Base-by-base conservation (phyloP, 2,888 invertebrate species). In the Aphodius granarius region DNA sequence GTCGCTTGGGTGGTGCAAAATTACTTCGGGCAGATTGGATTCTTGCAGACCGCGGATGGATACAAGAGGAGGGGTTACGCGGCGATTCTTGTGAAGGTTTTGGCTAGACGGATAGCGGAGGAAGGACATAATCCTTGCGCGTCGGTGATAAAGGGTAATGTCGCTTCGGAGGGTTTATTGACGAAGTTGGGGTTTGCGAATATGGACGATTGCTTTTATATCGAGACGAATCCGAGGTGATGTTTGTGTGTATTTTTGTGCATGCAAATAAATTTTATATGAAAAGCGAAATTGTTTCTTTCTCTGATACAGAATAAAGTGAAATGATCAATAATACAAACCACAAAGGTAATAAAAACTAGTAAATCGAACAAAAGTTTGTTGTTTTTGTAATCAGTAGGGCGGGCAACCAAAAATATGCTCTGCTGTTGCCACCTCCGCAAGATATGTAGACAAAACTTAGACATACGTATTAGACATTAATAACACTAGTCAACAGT, bases 61-160 rank as follows among this genome's bases (percentile, higher is more conserved):
- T 81, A 87, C 74, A 85, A 80, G 76, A 80, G 84, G 66, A 86
- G 83, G 76, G 87, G 88, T 20, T 87, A 86, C 77, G 88, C 83
- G 3, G 82, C 80, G 77, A 78, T 86, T 19, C 81, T 87, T 17
- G 80, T 83, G 2, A 84, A 85, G 80, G 79, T 82, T 1, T 76
- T 87, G 72, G 79, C 85, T 9, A 86, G 84, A 75, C 77, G 82
- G 71, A 82, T 87, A 18, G 86, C 84, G 0, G 78, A 83, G 71
- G 81, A 84, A 71, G 86, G 84, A 21, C 80, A 83, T 74, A 78
- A 83, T 73, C 81, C 85, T 2, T 63, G 81, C 2, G 83, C 83
- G 16, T 85, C 85, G 62, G 81, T 87, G 22, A 77, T 86, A 5
- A 63, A 78, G 3, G 81, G 82, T 17, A 88, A 88, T 79, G 75